A percentile compares a stretch with the other conserved stretches of the same genome.
Conservation (phyloP, 2,888 invertebrate species). For the Napeogenes sylphis region DNA sequence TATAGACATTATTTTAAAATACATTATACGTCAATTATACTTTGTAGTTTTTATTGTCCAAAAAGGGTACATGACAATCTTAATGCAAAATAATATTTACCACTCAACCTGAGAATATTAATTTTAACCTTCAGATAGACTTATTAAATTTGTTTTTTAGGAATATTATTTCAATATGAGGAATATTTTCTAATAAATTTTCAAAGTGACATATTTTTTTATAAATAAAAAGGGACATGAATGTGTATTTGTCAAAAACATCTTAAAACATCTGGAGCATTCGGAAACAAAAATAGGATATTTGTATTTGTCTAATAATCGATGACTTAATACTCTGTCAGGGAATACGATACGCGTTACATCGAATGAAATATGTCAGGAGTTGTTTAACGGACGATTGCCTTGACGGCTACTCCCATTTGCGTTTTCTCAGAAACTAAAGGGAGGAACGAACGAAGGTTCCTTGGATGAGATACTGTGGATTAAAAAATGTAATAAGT, state of each 20-base stretch:
- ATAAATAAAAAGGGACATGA: not conserved
- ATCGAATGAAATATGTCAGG: constrained; percentile 71
- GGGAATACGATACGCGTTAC: constrained; percentile 47
- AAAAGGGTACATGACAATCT: too few species aligned
- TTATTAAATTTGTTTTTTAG: too few species aligned
- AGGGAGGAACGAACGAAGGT: constrained; percentile 7
- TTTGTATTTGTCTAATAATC: constrained; percentile 31
- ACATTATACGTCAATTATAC: too few species aligned
- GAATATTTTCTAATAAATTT: too few species aligned
- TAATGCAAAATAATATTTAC: too few species aligned
- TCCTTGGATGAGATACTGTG: not conserved
- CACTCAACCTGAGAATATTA: too few species aligned
- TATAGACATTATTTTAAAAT: too few species aligned
- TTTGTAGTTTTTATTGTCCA: too few species aligned
- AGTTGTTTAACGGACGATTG: constrained; percentile 72
- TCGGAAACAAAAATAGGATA: constrained; percentile 17
- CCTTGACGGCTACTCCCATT: constrained; percentile 31
- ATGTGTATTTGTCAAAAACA: not conserved
- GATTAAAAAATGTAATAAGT: not conserved
- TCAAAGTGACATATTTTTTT: too few species aligned
- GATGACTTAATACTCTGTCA: constrained; percentile 44
- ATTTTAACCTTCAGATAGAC: too few species aligned
- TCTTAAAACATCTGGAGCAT: not conserved
- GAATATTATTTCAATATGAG: too few species aligned
- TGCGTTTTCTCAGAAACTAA: constrained; percentile 37